Conservation (phyloP, 2,888 invertebrate genomes). For the Sisyra nigra region DNA sequence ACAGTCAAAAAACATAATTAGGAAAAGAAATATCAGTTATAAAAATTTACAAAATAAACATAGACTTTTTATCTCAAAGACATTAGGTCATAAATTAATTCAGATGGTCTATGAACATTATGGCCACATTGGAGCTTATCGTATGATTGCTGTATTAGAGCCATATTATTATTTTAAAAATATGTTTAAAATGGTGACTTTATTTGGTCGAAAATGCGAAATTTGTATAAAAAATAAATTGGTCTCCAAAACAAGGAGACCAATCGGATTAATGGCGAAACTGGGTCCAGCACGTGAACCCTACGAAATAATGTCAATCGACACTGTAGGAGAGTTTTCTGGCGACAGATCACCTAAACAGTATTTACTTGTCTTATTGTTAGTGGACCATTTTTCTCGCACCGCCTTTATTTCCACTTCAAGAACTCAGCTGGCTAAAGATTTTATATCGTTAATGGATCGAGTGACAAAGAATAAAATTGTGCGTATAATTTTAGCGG, state of each 20-base stretch:
- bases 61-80: conserved; percentile 10
- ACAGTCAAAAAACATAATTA: no score
- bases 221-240: no score
- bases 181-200: no score
- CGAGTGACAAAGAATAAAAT: no score
- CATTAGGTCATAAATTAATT: conserved; percentile 10
- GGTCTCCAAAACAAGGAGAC: neutral
- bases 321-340: conserved; percentile 6
- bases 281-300: conserved; percentile 6
- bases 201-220: no score
- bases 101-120: conserved; percentile 11
- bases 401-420: no score
- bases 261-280: conserved; percentile 2
- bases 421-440: no score
- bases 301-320: conserved; percentile 8
- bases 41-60: conserved; percentile 9
- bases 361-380: conserved; percentile 3
- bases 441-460: no score
- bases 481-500: conserved; percentile 11
- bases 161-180: conserved; percentile 11
- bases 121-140: conserved; percentile 9
- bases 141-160: conserved; percentile 9
- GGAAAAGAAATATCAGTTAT: no score
- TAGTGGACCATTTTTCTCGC: conserved; percentile 10
- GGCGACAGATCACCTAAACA: conserved; percentile 7